Base-by-base conservation (phyloP, 2,888 invertebrate species). In the Hoplodrina ambigua region DNA sequence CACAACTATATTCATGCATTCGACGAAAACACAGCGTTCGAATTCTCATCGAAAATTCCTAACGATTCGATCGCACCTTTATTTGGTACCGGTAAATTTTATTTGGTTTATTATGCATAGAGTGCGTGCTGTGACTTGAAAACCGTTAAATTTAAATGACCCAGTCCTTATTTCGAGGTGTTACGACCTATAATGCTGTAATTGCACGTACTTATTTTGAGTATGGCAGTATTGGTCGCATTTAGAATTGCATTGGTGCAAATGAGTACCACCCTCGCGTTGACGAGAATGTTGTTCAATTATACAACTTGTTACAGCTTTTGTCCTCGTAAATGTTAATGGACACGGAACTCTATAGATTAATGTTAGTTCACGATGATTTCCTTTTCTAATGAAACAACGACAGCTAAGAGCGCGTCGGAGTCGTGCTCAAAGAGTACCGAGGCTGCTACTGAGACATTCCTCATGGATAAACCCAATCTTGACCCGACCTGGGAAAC, bases 101-200 rank as follows among this genome's bases (percentile, higher is more conserved):
- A 69, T 75, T 75, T 57, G 41, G 60, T 75, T 77, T 61, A 80
- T 81, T 84, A 83, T 85, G 85, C 79, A 86, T 86, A 80, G 83
- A 72, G 57, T 54, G 60, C 81, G 74, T 72, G 67, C 61, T 71
- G 54, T 79, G 79, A 78, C 79, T 85, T 81, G 71, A 69, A 80
- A 75, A 82, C 82, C 62, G 78, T 83, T 77, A 71, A 50, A 75
- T 77, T 80, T 57, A 54, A 86, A 79, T 83, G 56, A 73, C 78
- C 75, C 65, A 74, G 68, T 76, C 76, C 66, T 75, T 83, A 78
- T 79, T 80, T 62, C 57, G 61, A 65, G 30, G 73, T 37, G 37
- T 15, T 75, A 68, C 63, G 77, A 58, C 73, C 72, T 74, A 52
- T 56, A 76, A 25, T 66, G 17, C 50, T 46, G 70, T 72, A 76